Evolutionary conservation across 2,797 vertebrate genomes (phyloP).

Genomic region (Megaceryle alcyon): DNA sequence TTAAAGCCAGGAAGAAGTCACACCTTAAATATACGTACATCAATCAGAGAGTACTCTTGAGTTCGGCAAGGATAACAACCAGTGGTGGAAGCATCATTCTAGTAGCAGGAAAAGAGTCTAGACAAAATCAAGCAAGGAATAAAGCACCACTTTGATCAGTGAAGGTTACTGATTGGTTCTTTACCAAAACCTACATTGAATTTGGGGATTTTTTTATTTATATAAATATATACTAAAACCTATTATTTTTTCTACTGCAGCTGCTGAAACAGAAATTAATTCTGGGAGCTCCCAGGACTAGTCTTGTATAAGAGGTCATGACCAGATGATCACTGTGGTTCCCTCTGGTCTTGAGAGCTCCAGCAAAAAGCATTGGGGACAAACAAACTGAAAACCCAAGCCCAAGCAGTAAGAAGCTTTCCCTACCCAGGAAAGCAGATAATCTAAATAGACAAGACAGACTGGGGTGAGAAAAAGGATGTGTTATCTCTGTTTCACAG

Average conservation of each 20-base stretch:
- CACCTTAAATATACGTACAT: background rate
- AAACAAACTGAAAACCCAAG: slow-evolving; percentile 49
- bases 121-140: background rate
- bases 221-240: background rate
- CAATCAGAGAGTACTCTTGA: background rate
- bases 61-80: background rate
- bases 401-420: slow-evolving; percentile 58
- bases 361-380: slow-evolving; percentile 20
- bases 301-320: background rate
- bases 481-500: slow-evolving; percentile 73
- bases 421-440: slow-evolving; percentile 61
- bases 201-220: background rate
- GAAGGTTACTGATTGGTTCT: background rate
- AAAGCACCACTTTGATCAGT: background rate
- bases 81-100: background rate
- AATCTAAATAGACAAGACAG: slow-evolving; percentile 72
- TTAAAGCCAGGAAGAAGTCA: background rate
- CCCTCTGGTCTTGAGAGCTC: slow-evolving; percentile 35
- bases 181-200: background rate
- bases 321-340: slow-evolving; percentile 44
- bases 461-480: slow-evolving; percentile 69
- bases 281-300: background rate
- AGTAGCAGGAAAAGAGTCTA: background rate
- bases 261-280: slow-evolving; percentile 5
- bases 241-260: background rate